phyloP scores from a whole-genome alignment of 2,797 vertebrate genomes.

The Neopelma chrysocephalum region DNA sequence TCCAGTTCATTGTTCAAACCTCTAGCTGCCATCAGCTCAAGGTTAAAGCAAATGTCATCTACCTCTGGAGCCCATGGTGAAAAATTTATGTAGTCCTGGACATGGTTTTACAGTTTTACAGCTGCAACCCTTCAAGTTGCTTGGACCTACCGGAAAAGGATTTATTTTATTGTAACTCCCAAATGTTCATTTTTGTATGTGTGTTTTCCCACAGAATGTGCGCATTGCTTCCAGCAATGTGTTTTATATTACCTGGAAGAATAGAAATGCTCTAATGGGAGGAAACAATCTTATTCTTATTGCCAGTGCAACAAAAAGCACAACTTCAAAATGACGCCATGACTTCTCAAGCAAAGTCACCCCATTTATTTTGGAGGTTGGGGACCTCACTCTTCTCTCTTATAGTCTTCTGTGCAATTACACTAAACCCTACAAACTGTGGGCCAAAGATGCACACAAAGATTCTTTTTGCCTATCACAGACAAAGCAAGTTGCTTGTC shows the following conservation, averaged over 20 bases:
- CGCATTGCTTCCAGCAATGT: slow-evolving; percentile 75
- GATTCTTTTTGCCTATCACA: not conserved
- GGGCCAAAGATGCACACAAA: not conserved
- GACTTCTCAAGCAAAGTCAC: slow-evolving; percentile 35
- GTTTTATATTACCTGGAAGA: slow-evolving; percentile 78
- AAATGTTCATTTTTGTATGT: slow-evolving; percentile 64
- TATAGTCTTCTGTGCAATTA: not conserved
- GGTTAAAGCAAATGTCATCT: slow-evolving; percentile 68
- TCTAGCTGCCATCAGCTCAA: slow-evolving; percentile 49
- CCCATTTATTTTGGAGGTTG: not conserved
- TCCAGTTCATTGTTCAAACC: slow-evolving; percentile 40
- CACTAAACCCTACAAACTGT: not conserved
- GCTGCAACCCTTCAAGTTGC: slow-evolving; percentile 73
- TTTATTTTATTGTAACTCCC: slow-evolving; percentile 77
- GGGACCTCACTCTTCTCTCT: not conserved
- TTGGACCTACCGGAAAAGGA: slow-evolving; percentile 68
- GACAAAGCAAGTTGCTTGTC: not conserved
- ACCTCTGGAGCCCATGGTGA: slow-evolving; percentile 50
- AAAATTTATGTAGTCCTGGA: slow-evolving; percentile 72
- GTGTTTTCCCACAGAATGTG: slow-evolving; percentile 65
- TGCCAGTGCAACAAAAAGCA: slow-evolving; percentile 63
- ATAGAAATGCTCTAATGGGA: slow-evolving; percentile 68
- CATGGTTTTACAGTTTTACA: slow-evolving; percentile 74
- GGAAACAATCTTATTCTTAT: slow-evolving; percentile 65
- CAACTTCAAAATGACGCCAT: slow-evolving; percentile 35